phyloP scores from a whole-genome alignment of 2,888 invertebrate genomes.

The Drosophila rellima region DNA sequence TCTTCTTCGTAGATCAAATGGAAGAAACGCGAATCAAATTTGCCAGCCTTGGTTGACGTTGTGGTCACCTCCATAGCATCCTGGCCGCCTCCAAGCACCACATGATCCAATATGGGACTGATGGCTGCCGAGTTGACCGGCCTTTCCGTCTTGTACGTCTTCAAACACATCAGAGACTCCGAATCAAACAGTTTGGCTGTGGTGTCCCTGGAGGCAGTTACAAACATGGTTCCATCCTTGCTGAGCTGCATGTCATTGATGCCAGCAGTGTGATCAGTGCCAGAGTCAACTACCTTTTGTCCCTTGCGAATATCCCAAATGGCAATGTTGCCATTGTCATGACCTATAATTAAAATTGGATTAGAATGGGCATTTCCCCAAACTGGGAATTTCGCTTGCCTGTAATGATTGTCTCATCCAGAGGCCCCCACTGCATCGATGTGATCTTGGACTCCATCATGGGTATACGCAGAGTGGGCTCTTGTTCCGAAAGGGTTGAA shows the following conservation, averaged over 20 bases:
- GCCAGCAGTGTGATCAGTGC: slow-evolving; percentile 93
- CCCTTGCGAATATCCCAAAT: slow-evolving; percentile 97
- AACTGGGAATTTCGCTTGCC: slow-evolving; percentile 82
- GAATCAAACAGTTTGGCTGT: slow-evolving; percentile 98
- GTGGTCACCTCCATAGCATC: slow-evolving; percentile 99
- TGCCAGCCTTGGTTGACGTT: slow-evolving; percentile 96
- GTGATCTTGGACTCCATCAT: slow-evolving; percentile 94
- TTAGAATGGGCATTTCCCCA: neutral
- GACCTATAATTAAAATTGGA: slow-evolving; percentile 86
- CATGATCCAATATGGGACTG: slow-evolving; percentile 97
- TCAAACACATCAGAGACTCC: slow-evolving; percentile 93
- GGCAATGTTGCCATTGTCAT: slow-evolving; percentile 96
- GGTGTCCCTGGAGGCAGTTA: slow-evolving; percentile 98
- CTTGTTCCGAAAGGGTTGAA: slow-evolving; percentile 89
- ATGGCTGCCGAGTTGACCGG: slow-evolving; percentile 99
- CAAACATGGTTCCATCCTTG: slow-evolving; percentile 97
- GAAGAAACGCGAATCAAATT: slow-evolving; percentile 98
- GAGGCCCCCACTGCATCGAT: slow-evolving; percentile 96
- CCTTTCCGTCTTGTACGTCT: slow-evolving; percentile 98
- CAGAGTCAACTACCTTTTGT: slow-evolving; percentile 91
- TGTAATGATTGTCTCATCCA: slow-evolving; percentile 96
- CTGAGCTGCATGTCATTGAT: slow-evolving; percentile 99
- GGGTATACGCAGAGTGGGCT: slow-evolving; percentile 92
- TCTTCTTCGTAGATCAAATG: slow-evolving; percentile 98
- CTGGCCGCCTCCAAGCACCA: slow-evolving; percentile 99